Percentiles rank a stretch among this genome's conserved stretches.
Conservation (phyloP, 1,140 invertebrate species). For the Philaenus spumarius region DNA sequence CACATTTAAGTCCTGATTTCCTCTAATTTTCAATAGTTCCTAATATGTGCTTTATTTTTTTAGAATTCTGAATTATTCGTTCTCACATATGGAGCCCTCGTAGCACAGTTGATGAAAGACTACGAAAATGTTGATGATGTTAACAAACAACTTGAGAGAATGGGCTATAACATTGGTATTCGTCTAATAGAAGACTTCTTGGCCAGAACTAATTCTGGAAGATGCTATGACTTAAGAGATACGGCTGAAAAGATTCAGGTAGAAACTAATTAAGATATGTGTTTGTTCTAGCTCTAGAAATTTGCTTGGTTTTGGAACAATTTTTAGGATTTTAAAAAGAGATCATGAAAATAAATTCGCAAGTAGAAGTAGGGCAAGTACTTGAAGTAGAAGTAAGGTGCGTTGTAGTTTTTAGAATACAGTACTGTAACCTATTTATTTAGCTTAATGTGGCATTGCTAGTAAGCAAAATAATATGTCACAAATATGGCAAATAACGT, state of each 20-base stretch:
- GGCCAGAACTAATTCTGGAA: conserved; percentile 78
- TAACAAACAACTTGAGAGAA: conserved; percentile 86
- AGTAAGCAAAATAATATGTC: too few relatives aligned
- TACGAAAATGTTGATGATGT: conserved; percentile 97
- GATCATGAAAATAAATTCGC: too few relatives aligned
- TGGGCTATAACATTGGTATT: conserved; percentile 98
- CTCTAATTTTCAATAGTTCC: not conserved
- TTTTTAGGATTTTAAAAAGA: too few relatives aligned
- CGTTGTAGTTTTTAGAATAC: too few relatives aligned
- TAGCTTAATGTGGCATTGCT: too few relatives aligned
- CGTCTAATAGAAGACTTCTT: conserved; percentile 96
- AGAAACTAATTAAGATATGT: too few relatives aligned
- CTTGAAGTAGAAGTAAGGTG: too few relatives aligned
- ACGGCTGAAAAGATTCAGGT: conserved; percentile 95
- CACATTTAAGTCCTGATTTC: not conserved
- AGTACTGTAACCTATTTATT: too few relatives aligned
- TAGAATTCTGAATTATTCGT: conserved; percentile 97
- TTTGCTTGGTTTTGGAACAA: too few relatives aligned
- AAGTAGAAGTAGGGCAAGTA: too few relatives aligned
- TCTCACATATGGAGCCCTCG: conserved; percentile 94
- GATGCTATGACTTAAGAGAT: conserved; percentile 94
- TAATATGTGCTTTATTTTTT: conserved; percentile 36
- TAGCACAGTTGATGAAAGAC: conserved; percentile 95
- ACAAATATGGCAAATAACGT: too few relatives aligned
- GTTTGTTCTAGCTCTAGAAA: too few relatives aligned